These are phyloP conservation scores for Zootermopsis nevadensis DNA, from an alignment of 2,888 invertebrate species.

Conservation along the genomic window DNA sequence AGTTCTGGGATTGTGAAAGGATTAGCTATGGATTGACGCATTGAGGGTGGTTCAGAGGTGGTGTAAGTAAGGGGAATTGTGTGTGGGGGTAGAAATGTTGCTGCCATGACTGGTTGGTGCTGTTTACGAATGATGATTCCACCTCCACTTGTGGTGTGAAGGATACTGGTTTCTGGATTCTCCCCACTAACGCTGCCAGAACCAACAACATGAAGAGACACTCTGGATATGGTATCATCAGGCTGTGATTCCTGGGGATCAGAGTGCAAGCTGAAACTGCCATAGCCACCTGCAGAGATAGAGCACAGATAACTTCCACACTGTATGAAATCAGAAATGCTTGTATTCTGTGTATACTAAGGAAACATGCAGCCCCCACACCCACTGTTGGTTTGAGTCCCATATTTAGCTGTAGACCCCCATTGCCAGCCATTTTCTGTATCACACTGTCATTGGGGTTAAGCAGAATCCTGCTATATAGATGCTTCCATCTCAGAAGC, in stretches of 20 bases:
- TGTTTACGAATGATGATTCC: conserved; percentile 31
- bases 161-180: conserved; percentile 5
- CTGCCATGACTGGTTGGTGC: not conserved
- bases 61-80: conserved; percentile 17
- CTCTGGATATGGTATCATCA: conserved; percentile 21
- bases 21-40: conserved; percentile 27
- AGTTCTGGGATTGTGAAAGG: conserved; percentile 53
- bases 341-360: no score
- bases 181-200: not conserved
- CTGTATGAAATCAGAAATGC: no score
- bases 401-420: no score
- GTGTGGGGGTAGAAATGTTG: not conserved
- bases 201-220: conserved; percentile 4
- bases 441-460: no score
- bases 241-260: not conserved
- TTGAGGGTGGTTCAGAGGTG: conserved; percentile 1
- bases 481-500: no score
- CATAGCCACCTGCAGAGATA: conserved; percentile 19
- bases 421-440: no score
- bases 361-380: no score
- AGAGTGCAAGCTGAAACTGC: not conserved
- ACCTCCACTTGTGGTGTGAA: conserved; percentile 28
- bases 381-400: no score
- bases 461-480: no score
- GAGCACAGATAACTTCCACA: not conserved